Evolutionary conservation across 2,113 vertebrate species (phyloP).

Genomic region (Aramus guarauna): DNA sequence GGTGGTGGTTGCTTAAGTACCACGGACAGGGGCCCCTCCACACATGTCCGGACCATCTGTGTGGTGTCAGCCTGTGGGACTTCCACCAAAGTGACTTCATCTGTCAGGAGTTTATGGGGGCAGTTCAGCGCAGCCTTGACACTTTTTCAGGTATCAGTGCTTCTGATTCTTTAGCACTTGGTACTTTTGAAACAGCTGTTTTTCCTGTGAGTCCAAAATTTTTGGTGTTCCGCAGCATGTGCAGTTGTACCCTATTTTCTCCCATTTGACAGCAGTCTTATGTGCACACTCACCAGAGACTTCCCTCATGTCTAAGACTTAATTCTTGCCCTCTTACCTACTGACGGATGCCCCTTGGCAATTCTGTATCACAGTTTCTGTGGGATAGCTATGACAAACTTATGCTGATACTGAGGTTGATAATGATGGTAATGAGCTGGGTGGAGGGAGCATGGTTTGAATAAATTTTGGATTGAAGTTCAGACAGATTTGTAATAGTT

Average conservation of each 20-base stretch:
- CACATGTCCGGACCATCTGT: accelerated
- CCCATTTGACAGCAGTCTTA: background rate
- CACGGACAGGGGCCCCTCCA: constrained; percentile 28
- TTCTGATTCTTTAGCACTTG: background rate
- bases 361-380: background rate
- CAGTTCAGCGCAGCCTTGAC: background rate
- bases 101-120: background rate
- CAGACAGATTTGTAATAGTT: background rate
- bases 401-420: background rate
- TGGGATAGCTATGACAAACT: background rate
- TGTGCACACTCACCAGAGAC: background rate
- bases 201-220: background rate
- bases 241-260: background rate
- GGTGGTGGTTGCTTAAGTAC: background rate
- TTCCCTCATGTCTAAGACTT: background rate
- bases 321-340: background rate
- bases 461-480: background rate
- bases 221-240: background rate
- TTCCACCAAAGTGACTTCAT: background rate
- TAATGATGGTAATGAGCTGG: background rate
- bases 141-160: background rate
- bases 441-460: too few species aligned
- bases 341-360: background rate
- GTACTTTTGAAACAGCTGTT: background rate
- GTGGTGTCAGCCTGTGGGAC: background rate